Evolutionary conservation across 2,113 vertebrate genomes (phyloP), one percentile per base, ranked within the genome.

Genomic region (Chelonoidis abingdonii): DNA sequence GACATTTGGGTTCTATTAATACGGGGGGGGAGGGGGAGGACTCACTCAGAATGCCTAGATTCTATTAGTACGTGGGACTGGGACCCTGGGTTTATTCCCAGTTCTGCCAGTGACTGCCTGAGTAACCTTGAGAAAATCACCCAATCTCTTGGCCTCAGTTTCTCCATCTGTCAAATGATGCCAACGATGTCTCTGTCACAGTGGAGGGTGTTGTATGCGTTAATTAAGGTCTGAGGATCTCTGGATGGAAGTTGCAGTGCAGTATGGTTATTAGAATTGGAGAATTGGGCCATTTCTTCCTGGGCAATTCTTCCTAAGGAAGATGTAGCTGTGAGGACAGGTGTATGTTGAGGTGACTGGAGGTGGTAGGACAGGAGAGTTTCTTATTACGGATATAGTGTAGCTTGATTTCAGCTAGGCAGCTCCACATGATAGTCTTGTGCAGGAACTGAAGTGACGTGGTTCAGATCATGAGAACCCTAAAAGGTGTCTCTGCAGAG

Each of bases 341-440:
- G 56, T 47, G 47, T 0, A 1, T 80, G 85, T 65, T 27, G 41
- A 4, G 62, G 9, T 80, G 95, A 56, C 75, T 44, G 75, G 90
- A 79, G 41, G 84, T 24, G 62, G 24, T 17, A 86, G 38, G 1
- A 56, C 11, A 54, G n/a, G 75, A 8, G 10, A 44, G 93, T 97
- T 94, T 97, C 93, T 72, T 88, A 4, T 97, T 96, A 96, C 95
- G 72, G 95, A 94, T 47, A 96, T 57, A 86, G 88, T 95, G 96
- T 90, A 94, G 83, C n/a, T 41, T 3, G 93, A 95, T 93, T 94
- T 93, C 0, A 16, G 93, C 84, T 89, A 57, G 69, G 85, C 22
- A 53, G 24, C 52, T 75, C 14, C 84, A 57, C 21, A 13, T 17
- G 4, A 65, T 41, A 59, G 75, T 72, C 72, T 90, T 94, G 89